phyloP scores from a whole-genome alignment of 2,888 invertebrate genomes.

The Linnaemya vulpina region DNA sequence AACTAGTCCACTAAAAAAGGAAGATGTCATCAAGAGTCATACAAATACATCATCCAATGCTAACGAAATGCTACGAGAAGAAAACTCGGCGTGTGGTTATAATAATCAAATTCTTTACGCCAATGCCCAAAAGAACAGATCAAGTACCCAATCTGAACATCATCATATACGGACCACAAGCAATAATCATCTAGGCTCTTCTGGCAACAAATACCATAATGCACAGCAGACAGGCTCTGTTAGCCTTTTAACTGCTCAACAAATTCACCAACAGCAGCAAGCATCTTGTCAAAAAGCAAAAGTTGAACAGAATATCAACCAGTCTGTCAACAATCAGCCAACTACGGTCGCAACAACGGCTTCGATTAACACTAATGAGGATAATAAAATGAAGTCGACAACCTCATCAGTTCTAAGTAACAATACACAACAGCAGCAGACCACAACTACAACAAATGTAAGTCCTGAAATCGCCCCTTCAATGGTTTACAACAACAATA shows the following conservation, averaged over 20 bases:
- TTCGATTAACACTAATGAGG: slow-evolving; percentile 48
- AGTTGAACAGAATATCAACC: slow-evolving; percentile 63
- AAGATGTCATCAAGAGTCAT: slow-evolving; percentile 74
- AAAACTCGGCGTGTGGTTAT: slow-evolving; percentile 54
- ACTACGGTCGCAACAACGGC: slow-evolving; percentile 19
- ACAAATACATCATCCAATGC: slow-evolving; percentile 36
- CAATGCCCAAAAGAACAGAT: slow-evolving; percentile 61
- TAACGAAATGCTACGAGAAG: slow-evolving; percentile 61
- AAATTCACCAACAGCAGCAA: slow-evolving; percentile 69
- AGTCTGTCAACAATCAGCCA: slow-evolving; percentile 49
- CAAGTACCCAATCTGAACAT: slow-evolving; percentile 51
- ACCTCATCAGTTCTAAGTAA: slow-evolving; percentile 74
- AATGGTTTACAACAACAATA: slow-evolving; percentile 68
- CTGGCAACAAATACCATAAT: slow-evolving; percentile 63
- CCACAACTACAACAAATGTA: slow-evolving; percentile 48
- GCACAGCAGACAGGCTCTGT: slow-evolving; percentile 53
- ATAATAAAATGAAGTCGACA: slow-evolving; percentile 60
- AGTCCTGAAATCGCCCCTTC: slow-evolving; percentile 61
- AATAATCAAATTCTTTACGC: slow-evolving; percentile 60
- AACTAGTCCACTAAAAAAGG: slow-evolving; percentile 79
- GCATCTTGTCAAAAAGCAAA: slow-evolving; percentile 75
- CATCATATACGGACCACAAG: slow-evolving; percentile 65
- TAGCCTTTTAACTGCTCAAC: slow-evolving; percentile 58
- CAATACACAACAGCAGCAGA: slow-evolving; percentile 65
- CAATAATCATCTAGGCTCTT: slow-evolving; percentile 50